A percentile compares a stretch with the other conserved stretches of the same genome.
Evolutionary conservation across 1,140 invertebrate genomes (phyloP).

Genomic region (Drosophila oshimai): DNA sequence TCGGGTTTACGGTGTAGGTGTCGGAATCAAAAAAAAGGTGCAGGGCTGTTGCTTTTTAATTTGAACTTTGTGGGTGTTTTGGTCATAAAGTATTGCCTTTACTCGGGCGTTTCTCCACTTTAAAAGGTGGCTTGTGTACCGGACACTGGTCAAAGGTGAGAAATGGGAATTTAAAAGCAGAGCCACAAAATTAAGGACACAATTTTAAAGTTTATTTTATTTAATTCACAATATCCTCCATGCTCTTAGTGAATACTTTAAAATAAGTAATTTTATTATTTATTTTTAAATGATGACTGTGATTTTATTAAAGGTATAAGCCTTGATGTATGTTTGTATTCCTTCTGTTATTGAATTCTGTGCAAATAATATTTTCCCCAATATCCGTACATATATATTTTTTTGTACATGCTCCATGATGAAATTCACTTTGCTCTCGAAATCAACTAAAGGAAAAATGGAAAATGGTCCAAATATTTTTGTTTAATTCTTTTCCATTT

Average conservation of each 20-base stretch:
- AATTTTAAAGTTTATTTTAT: too few relatives aligned
- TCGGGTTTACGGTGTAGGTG: too few relatives aligned
- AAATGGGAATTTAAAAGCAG: neutral
- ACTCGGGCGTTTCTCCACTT: too few relatives aligned
- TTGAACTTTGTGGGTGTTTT: neutral
- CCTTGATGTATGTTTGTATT: neutral
- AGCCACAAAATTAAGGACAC: too few relatives aligned
- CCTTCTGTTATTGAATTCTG: neutral
- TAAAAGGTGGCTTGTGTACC: too few relatives aligned
- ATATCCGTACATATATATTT: neutral
- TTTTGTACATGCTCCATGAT: neutral
- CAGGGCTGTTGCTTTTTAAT: neutral
- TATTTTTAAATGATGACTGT: neutral
- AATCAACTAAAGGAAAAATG: neutral
- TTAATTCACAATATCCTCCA: too few relatives aligned
- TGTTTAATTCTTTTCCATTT: constrained; percentile 14
- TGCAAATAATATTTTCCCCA: neutral
- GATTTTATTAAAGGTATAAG: neutral
- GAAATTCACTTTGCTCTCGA: neutral
- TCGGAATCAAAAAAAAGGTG: too few relatives aligned
- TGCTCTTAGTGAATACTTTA: too few relatives aligned
- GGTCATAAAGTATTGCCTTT: too few relatives aligned
- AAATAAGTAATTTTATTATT: too few relatives aligned
- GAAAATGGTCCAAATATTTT: neutral
- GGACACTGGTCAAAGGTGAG: neutral